Base-by-base conservation (phyloP, 2,797 vertebrate genomes). In the Chelidonichthys spinosus region DNA sequence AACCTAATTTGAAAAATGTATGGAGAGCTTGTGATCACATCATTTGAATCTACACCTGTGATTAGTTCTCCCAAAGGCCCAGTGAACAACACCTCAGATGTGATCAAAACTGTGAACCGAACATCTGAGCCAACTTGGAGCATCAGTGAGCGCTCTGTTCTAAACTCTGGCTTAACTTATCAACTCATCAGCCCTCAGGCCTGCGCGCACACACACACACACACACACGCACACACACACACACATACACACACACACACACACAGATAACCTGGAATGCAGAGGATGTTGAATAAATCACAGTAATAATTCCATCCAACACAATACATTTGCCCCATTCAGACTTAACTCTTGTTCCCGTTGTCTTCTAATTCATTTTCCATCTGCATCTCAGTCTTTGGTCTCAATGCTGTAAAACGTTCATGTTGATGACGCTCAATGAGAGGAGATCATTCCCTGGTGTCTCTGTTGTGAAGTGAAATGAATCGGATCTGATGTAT, bases 141-240 rank as follows among this genome's bases (percentile, higher is more conserved):
- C 68, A 72, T 76, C 59, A 52, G 49, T 52, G 50, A 66, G 35
- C 9, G 7, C 35, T 43, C 8, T 5, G 60, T 10, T 63, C 69
- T 39, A 63, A 78, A 56, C 32, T 56, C 59, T 25, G 69, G 54
- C 14, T 70, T 71, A 80, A 18, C 4, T 65, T 55, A 75, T 85
- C 77, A 69, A 10, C 11, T 63, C 61, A 78, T 76, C 67, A 74
- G 68, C 52, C 77, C 63, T 39, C n/a, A 18, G 67, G 73, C 72
- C 62, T 66, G 0, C 7, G 3, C 59, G 10, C 69, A 33, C 69
- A 46, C 36, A 55, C 52, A 54, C 39, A 39, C 9, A 37, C 60
- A 17, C 50, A 55, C 33, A 46, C 42, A n/a, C 35, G 39, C 13
- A 17, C 54, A 6, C 36, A 50, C 47, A 18, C 47, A 18, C 47